A percentile compares a stretch with the other conserved stretches of the same genome.
These are phyloP conservation scores for Drosophila pseudotalamancana DNA, from an alignment of 2,888 invertebrate genomes.

Conservation along the genomic window DNA sequence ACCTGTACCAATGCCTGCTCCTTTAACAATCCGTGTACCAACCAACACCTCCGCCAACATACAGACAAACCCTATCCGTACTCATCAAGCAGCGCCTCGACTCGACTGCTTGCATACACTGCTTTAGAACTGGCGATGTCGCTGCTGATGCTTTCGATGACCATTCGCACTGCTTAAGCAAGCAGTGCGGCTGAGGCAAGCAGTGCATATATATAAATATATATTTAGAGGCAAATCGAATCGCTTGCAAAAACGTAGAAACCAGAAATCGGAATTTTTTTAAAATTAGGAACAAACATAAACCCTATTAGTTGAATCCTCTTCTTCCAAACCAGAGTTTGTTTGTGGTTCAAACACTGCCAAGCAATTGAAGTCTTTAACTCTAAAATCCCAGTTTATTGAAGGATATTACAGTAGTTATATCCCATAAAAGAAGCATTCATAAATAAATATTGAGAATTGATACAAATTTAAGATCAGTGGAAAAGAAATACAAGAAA, in stretches of 20 bases:
- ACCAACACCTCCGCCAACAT: conserved; percentile 1
- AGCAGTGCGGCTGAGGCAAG: conserved; percentile 17
- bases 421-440: too few species aligned
- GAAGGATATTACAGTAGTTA: too few species aligned
- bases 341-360: too few species aligned
- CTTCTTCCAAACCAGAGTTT: too few species aligned
- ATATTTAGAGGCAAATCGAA: conserved; percentile 10
- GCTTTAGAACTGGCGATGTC: conserved; percentile 34
- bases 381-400: too few species aligned
- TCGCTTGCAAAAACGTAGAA: conserved; percentile 10
- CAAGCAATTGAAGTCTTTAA: too few species aligned
- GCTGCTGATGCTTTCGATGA: conserved; percentile 25
- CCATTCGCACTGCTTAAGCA: conserved; percentile 53
- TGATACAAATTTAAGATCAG: too few species aligned
- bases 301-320: too few species aligned
- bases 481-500: conserved; percentile 1
- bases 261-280: too few species aligned
- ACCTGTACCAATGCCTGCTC: background rate
- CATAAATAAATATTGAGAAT: too few species aligned
- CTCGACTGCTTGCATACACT: conserved; percentile 45
- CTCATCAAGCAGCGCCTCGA: conserved; percentile 41
- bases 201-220: conserved; percentile 19
- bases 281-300: too few species aligned
- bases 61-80: conserved; percentile 64
- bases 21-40: background rate